Base-by-base conservation (phyloP, 1,140 invertebrate species). In the Watersipora subatra region DNA sequence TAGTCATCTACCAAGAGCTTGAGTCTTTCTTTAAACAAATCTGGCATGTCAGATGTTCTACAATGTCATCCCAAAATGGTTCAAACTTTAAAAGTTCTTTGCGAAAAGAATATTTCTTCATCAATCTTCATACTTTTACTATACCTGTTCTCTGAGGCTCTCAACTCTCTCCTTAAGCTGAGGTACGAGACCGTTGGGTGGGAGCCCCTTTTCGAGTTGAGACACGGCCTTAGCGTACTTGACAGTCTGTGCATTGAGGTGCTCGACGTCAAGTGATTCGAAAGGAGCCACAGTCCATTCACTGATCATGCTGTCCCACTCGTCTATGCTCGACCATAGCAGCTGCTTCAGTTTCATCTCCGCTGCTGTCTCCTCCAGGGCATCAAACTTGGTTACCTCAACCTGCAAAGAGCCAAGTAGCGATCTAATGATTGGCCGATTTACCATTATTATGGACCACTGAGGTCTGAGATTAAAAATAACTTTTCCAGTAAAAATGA, bases 341-440 rank as follows among this genome's bases (percentile, higher is more conserved):
- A 89, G 81, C 73, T 86, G 86, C 55, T 89, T 84, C 26, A 92
- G 76, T 71, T 87, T 88, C 0, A 92, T 84, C 69, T 91, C 87
- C 64, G 84, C 87, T 67, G 86, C 84, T 0, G 88, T 86, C 73
- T 88, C 85, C 65, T 91, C 89, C 57, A 93, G 78, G 19, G 86
- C 83, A 46, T 91, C 89, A 72, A 89, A 87, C 74, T 88, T 84
- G 1, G 87, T 87, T 22, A 90, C 84, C 73, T 91, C 89, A 25
- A 89, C 82, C 83, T 87, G 68, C 34, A 82, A 81, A 71, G n/a
- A n/a, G n/a, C n/a, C n/a, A n/a, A n/a, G n/a, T 20, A 30, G 67
- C 24, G 28, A 61, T 20, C 22, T n/a, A n/a, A n/a, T n/a, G n/a
- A n/a, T n/a, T n/a, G n/a, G n/a, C n/a, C n/a, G n/a, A n/a, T n/a